Percentiles rank a stretch among this genome's conserved stretches.
phyloP scores from a whole-genome alignment of 2,113 vertebrate species.

The Gambusia holbrooki region DNA sequence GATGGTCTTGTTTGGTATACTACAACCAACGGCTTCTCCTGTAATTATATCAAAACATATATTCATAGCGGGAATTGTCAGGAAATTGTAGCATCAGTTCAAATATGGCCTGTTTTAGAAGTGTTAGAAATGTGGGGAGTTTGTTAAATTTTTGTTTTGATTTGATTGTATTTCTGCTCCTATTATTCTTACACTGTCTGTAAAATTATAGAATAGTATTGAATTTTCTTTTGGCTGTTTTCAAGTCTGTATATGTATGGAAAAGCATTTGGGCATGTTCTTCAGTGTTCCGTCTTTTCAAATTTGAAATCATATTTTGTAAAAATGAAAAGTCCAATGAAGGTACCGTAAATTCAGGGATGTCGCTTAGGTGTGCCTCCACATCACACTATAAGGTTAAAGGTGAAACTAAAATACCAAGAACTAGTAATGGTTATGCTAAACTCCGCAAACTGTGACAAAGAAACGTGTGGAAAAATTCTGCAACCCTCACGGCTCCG shows the following conservation, averaged over 20 bases:
- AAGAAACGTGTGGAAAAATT: not conserved
- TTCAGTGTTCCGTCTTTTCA: too few relatives aligned
- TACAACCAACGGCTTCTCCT: conserved; percentile 6
- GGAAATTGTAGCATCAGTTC: conserved; percentile 7
- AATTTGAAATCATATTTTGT: too few relatives aligned
- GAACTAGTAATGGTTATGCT: too few relatives aligned
- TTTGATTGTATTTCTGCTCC: too few relatives aligned
- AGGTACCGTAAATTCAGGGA: not conserved
- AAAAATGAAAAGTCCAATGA: not conserved
- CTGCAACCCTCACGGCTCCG: not conserved
- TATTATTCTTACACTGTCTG: too few relatives aligned
- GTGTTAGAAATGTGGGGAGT: not conserved
- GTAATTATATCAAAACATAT: conserved; percentile 1
- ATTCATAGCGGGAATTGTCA: conserved; percentile 4
- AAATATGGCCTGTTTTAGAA: not conserved
- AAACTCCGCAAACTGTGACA: too few relatives aligned
- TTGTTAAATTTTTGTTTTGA: not conserved
- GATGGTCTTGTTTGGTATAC: conserved; percentile 4
- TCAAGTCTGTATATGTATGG: too few relatives aligned
- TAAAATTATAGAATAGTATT: too few relatives aligned
- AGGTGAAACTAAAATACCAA: not conserved
- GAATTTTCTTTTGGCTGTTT: too few relatives aligned
- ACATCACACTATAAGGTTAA: not conserved
- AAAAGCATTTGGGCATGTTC: not conserved
- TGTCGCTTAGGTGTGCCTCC: not conserved